phyloP scores from a whole-genome alignment of 2,113 vertebrate species.

The Prochilodus magdalenae region DNA sequence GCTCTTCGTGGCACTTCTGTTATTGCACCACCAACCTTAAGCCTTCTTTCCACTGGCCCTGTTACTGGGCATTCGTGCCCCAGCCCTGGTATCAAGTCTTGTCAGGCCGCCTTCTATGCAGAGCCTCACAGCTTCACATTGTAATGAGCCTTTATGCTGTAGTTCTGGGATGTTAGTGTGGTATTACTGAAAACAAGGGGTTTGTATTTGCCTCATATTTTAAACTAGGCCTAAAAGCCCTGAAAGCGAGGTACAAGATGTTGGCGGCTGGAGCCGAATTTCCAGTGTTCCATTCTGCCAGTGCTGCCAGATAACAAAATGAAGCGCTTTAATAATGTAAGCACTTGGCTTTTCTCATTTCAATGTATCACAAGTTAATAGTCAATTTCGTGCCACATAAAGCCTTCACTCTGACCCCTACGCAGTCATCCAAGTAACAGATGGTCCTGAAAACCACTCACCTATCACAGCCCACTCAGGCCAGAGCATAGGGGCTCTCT shows the following conservation, averaged over 20 bases:
- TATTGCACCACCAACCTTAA: too few species aligned
- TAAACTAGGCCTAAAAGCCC: neutral
- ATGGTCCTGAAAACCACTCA: neutral
- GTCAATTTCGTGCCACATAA: neutral
- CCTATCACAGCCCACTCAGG: neutral
- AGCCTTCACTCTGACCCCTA: neutral
- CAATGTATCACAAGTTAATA: constrained; percentile 10
- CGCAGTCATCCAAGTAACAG: neutral
- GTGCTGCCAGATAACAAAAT: constrained; percentile 45
- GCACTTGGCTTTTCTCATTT: constrained; percentile 16
- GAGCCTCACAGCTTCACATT: too few species aligned
- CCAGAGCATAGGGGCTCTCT: constrained; percentile 3
- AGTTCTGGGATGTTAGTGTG: neutral
- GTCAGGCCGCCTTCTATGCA: too few species aligned
- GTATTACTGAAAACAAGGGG: neutral
- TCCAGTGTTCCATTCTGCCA: neutral
- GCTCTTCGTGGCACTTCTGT: too few species aligned
- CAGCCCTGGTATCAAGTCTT: too few species aligned
- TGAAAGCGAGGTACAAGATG: neutral
- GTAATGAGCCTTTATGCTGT: neutral
- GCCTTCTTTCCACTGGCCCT: too few species aligned
- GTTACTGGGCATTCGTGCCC: too few species aligned
- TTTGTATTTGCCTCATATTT: constrained; percentile 1
- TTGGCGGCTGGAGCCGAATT: neutral
- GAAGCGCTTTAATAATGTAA: constrained; percentile 50